Evolutionary conservation across 1,140 invertebrate species (phyloP).

Genomic region (Zophobas morio): DNA sequence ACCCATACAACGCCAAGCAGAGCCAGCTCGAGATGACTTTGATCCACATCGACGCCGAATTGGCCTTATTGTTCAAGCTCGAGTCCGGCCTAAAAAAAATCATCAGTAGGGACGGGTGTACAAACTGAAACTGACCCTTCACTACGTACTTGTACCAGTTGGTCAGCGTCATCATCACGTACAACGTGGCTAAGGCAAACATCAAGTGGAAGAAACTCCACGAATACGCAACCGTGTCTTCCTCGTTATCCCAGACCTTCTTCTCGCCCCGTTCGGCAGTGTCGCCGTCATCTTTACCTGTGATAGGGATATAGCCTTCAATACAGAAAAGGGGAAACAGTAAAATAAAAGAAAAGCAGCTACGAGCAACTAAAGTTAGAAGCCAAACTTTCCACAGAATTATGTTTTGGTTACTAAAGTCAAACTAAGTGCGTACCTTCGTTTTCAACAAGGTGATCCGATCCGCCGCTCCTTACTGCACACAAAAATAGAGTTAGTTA

Average conservation of each 20-base stretch:
- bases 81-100: constrained; percentile 84
- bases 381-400: constrained; percentile 59
- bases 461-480: constrained; percentile 64
- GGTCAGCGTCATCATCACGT: constrained; percentile 99
- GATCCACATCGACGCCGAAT: constrained; percentile 97
- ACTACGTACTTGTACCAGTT: constrained; percentile 97
- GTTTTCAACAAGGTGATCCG: constrained; percentile 65
- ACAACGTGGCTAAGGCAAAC: constrained; percentile 96
- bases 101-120: too few relatives aligned
- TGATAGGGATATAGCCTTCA: constrained; percentile 64
- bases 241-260: constrained; percentile 96
- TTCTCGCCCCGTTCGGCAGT: constrained; percentile 72
- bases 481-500: constrained; percentile 52
- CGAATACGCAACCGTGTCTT: constrained; percentile 93
- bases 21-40: constrained; percentile 98
- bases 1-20: constrained; percentile 91
- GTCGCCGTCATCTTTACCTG: constrained; percentile 69
- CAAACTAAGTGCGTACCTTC: constrained; percentile 66
- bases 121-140: background rate
- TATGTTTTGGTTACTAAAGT: constrained; percentile 54
- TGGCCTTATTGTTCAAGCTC: constrained; percentile 83
- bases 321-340: constrained; percentile 52
- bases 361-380: constrained; percentile 24
- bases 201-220: constrained; percentile 99
- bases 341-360: constrained; percentile 46